Base-by-base conservation (phyloP, 2,888 invertebrate genomes). In the Limnephilus lunatus region DNA sequence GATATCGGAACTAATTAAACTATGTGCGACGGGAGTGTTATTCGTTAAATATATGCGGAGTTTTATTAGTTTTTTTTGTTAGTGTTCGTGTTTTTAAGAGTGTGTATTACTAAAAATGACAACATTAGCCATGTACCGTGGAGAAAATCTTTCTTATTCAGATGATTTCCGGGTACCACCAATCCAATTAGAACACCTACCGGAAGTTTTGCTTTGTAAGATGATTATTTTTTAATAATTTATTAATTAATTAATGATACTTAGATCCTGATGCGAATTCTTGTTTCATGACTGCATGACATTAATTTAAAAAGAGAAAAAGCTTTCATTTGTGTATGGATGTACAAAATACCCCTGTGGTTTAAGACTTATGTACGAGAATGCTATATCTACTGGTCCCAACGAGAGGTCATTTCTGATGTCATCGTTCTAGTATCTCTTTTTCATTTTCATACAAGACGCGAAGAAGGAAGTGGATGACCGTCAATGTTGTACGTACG, bases 191-290 rank as follows among this genome's bases (percentile, higher is more conserved):
- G 97, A 97, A 95, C 97, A 97, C 95, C 96, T 97, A 94, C 97
- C 97, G 81, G 97, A 97, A 95, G 97, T 97, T 95, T 96, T 97
- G 94, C 95, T 97, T 95, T 97, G 97, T 97, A 97, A 96, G 92
- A 53, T 68, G 1, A 5, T 25, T 5, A n/a, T 7, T 68, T 68
- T 68, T 19, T 25, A 68, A n/a, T 4, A 25, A 15, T 68, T 19
- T 53, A 12, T 53, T n/a, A n/a, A n/a, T n/a, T n/a, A n/a, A 2
- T 53, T 53, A 4, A 0, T 25, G 3, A 0, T 19, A 53, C 19
- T 68, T 68, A n/a, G 25, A 25, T 68, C 25, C 9, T 25, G 9
- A 9, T 68, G 25, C 7, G 7, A 19, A 68, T n/a, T 25, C 25
- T 68, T 68, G 4, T 19, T 68, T 25, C 44, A 44, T 14, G 44